phyloP scores from a whole-genome alignment of 2,797 vertebrate genomes.

The Parauchenoglanis punctatus region DNA sequence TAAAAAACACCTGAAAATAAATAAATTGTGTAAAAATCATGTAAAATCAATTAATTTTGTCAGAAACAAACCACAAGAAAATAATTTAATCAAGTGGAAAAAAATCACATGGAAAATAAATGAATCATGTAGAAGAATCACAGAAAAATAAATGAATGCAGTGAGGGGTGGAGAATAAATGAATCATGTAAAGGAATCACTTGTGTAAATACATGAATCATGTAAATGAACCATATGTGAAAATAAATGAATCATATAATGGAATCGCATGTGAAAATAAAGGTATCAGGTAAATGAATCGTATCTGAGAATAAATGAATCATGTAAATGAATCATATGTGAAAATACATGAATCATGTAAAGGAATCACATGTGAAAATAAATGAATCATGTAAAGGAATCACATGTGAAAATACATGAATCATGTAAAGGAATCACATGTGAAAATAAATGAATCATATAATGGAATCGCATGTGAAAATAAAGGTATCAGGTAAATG shows the following conservation, averaged over 20 bases:
- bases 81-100: not conserved
- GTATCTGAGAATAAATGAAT: not conserved
- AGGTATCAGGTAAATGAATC: not conserved
- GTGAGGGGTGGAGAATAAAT: too few relatives aligned
- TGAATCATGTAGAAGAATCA: not conserved
- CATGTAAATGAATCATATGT: not conserved
- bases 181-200: not conserved
- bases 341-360: not conserved
- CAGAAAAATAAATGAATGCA: too few relatives aligned
- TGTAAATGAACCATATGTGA: not conserved
- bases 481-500: not conserved
- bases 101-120: not conserved
- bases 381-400: not conserved
- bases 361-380: not conserved
- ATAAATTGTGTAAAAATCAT: not conserved
- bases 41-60: not conserved
- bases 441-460: not conserved
- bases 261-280: not conserved
- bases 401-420: not conserved
- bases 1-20: not conserved
- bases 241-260: not conserved
- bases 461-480: not conserved
- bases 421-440: too few relatives aligned
- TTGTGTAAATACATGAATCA: not conserved
- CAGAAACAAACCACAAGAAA: too few relatives aligned